Evolutionary conservation across 2,888 invertebrate species (phyloP), one percentile per base, ranked within the genome.

Genomic region (Physocephala rufipes): DNA sequence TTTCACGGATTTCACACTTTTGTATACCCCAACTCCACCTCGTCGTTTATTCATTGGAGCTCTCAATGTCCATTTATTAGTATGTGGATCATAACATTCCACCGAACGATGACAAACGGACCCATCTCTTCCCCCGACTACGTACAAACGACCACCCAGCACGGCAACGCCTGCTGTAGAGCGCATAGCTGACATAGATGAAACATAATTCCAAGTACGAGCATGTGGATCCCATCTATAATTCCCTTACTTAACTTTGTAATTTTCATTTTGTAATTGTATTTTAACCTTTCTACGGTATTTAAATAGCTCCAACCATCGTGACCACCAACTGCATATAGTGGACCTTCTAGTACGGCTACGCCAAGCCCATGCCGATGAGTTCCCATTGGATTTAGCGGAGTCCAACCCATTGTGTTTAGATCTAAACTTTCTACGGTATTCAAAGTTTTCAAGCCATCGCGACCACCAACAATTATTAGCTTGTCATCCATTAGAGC

Each of bases 241-340:
- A 26, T 28, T 49, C 73, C 58, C 3, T 53, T 43, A 59, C 21
- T 69, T 58, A n/a, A 36, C 47, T 30, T 24, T 53, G 63, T n/a
- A 58, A 26, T 47, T 26, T 30, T 15, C 15, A 2, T 36, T 30
- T 28, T 21, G 45, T 28, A 43, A 2, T 28, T 16, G 2, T 16
- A 49, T 5, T 47, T 62, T 69, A 79, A 88, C 85, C 92, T 88
- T 87, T 97, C 97, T 0, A 96, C 97, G 0, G 96, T 95, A 84
- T 95, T 96, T 59, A 97, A 88, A 84, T 96, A 97, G 80, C 95
- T 95, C 86, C 86, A 86, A 65, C 84, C 97, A 85, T 97, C 97
- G 82, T 97, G 97, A 0, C 97, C 97, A 1, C 97, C 97, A 2
- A 97, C 95, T 0, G 96, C 97, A 87, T 97, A 97, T 72, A 97